Base-by-base conservation (phyloP, 2,797 vertebrate genomes). In the Thalassophryne amazonica region DNA sequence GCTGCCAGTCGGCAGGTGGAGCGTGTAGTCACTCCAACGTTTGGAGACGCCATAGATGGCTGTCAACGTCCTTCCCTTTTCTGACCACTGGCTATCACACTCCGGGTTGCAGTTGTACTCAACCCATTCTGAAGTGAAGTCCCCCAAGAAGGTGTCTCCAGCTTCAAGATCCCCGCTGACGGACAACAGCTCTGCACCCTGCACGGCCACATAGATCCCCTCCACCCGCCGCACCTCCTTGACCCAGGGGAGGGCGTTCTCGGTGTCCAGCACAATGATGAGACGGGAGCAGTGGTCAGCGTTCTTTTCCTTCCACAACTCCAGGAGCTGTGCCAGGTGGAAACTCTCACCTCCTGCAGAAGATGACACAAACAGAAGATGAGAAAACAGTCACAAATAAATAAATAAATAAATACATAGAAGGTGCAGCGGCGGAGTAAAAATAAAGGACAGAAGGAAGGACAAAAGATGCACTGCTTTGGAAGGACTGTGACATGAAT, bases 41-140 rank as follows among this genome's bases (percentile, higher is more conserved):
- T 95, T 96, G 0, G 96, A 98, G 23, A 98, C 94, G 0, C 93
- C 92, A 0, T 99, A 99, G 1, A 59, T 0, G 0, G 95, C 95
- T 6, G 51, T 86, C 50, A 97, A 78, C 0, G 72, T 65, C 35
- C 93, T 81, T 0, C 93, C 93, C 58, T 84, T 93, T 4, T 95
- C 94, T 0, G 89, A 88, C 95, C 95, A 98, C 78, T 89, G 93
- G 72, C 92, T 87, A 62, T 62, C 82, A 22, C 87, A 90, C 22
- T 89, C 80, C 0, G 93, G 85, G 81, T 94, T 93, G 73, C 97
- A 98, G 89, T 96, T 99, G 83, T 95, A 99, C 60, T 98, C 94
- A 28, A 98, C 97, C 97, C 97, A 99, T 1, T 97, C 93, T 1
- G 86, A 84, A 3, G 96, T 98, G 78, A 99, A 98, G 83, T 98